A percentile compares a stretch with the other conserved stretches of the same genome.
Evolutionary conservation across 2,888 invertebrate genomes (phyloP).

Genomic region (Drosophila yooni): DNA sequence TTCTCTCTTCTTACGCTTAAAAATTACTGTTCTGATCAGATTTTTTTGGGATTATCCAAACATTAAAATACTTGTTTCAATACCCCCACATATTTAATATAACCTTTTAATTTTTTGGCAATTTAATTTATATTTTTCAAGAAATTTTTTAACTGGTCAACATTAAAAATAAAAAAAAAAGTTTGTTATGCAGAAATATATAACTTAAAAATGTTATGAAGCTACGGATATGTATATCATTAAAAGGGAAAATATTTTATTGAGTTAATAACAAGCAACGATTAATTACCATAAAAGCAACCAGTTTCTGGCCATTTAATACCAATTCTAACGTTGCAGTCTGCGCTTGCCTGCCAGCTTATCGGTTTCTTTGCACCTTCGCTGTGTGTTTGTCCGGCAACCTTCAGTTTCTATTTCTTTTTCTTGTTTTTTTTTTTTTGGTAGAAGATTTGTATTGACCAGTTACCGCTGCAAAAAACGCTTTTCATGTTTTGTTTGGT

Average conservation of each 20-base stretch:
- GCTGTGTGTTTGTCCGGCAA: constrained; percentile 25
- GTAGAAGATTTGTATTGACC: constrained; percentile 42
- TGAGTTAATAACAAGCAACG: neutral
- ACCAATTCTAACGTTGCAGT: constrained; percentile 19
- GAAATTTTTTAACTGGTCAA: too few species aligned
- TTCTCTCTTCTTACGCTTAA: neutral
- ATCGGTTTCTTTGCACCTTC: neutral
- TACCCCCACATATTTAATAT: neutral
- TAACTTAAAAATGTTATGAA: neutral
- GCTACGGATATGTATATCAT: neutral
- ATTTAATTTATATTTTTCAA: too few species aligned
- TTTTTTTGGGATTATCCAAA: neutral
- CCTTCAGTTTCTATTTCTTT: constrained; percentile 28
- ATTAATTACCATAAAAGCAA: neutral
- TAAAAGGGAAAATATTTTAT: neutral
- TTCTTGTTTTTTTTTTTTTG: constrained; percentile 2
- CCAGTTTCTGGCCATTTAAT: constrained; percentile 17
- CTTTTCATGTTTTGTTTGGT: constrained; percentile 29
- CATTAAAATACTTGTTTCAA: neutral
- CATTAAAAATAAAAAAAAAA: too few species aligned
- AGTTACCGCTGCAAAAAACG: constrained; percentile 33
- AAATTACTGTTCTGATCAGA: neutral
- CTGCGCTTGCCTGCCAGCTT: neutral
- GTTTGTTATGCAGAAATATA: neutral
- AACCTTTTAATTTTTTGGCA: neutral